Base-by-base conservation (phyloP, 2,797 vertebrate species). In the Odontamblyopus lacepedii region DNA sequence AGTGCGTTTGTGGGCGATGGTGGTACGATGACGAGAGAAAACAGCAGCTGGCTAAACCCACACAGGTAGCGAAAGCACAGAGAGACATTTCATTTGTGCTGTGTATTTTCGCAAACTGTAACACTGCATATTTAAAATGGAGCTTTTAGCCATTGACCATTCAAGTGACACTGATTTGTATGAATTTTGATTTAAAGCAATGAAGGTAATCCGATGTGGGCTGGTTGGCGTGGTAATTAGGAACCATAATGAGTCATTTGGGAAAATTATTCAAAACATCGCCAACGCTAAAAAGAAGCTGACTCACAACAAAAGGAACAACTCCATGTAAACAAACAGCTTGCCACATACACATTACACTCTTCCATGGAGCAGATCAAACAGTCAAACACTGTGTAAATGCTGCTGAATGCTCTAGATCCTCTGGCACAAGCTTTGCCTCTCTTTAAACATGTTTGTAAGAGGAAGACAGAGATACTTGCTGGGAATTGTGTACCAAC, bases 381-480 rank as follows among this genome's bases (percentile, higher is more conserved):
- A 87, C 75, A 82, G 77, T 75, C 35, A 61, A 79, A 76, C 71
- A 72, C 72, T 74, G 71, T 59, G 81, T 79, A 80, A 83, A 85
- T 74, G 77, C 35, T 70, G 72, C 71, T 62, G 70, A 83, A 67
- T 70, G 61, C 76, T 66, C 73, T 73, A 66, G 73, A 79, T 57
- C 62, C 71, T 81, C 74, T 76, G 76, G 81, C 72, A 72, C 73
- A 63, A 61, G 30, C 73, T 75, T 27, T 73, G 61, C 78, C 78
- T 77, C 81, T 63, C 67, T 76, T 55, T 60, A 72, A 73, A 67
- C 77, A 62, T 82, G 62, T 83, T 55, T 57, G 76, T 44, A 13
- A 38, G 66, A 60, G 57, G 70, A 75, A 57, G 63, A 32, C 29
- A 51, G 64, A 30, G 23, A 16, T 4, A 48, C 26, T 26, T 67